Evolutionary conservation across 1,140 invertebrate species (phyloP).

Genomic region (Zaprionus capensis): DNA sequence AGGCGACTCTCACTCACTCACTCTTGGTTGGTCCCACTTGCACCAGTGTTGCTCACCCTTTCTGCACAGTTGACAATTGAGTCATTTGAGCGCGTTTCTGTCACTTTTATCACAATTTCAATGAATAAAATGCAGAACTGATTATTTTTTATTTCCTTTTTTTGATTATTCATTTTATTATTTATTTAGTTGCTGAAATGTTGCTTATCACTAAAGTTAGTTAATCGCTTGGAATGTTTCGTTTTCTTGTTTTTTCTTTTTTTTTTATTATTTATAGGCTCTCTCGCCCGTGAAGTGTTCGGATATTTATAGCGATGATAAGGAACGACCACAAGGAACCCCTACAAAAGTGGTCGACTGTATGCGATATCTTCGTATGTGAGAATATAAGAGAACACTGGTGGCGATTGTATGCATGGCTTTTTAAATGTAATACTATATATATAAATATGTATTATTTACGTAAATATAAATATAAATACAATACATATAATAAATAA

Average conservation of each 20-base stretch:
- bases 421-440: too few relatives aligned
- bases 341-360: slow-evolving; percentile 18
- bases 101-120: slow-evolving; percentile 18
- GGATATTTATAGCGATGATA: slow-evolving; percentile 68
- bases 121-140: slow-evolving; percentile 14
- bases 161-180: slow-evolving; percentile 21
- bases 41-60: neutral
- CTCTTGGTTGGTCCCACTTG: neutral
- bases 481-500: too few relatives aligned
- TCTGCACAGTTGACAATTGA: slow-evolving; percentile 3
- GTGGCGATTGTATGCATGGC: neutral
- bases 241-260: slow-evolving; percentile 17
- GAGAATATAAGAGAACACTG: neutral
- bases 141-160: slow-evolving; percentile 12
- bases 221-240: slow-evolving; percentile 37
- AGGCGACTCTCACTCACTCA: neutral
- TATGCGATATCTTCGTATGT: neutral
- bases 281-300: slow-evolving; percentile 50
- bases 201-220: slow-evolving; percentile 48
- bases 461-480: too few relatives aligned
- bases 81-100: slow-evolving; percentile 19
- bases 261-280: slow-evolving; percentile 63
- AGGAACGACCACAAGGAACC: slow-evolving; percentile 33
- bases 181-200: slow-evolving; percentile 23
- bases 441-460: too few relatives aligned